These are phyloP conservation scores for Emydocephalus ijimae DNA, from an alignment of 2,113 vertebrate genomes.

Conservation along the genomic window DNA sequence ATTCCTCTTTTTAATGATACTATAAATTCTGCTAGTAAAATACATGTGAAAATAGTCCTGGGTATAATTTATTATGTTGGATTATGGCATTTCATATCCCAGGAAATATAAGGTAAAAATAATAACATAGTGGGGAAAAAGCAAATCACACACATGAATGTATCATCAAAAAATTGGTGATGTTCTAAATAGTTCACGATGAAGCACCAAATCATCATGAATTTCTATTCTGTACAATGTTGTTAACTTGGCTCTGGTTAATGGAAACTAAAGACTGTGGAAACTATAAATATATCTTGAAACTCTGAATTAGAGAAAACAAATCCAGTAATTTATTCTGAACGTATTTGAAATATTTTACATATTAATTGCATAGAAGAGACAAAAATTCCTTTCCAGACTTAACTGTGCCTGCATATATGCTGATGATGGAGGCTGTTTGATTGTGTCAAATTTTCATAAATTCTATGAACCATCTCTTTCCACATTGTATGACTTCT, in stretches of 20 bases:
- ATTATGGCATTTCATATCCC: not conserved
- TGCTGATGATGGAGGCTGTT: not conserved
- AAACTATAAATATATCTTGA: not conserved
- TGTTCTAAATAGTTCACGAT: not conserved
- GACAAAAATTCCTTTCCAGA: not conserved
- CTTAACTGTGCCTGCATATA: not conserved
- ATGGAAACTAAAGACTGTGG: not conserved
- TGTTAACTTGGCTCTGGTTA: not conserved
- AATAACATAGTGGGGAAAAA: not conserved
- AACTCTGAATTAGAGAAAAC: not conserved
- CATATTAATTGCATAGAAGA: not conserved
- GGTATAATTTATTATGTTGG: not conserved
- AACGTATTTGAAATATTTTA: not conserved
- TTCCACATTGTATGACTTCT: not conserved
- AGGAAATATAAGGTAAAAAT: not conserved
- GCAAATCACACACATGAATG: not conserved
- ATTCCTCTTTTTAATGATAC: not conserved
- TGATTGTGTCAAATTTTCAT: not conserved
- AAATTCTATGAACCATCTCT: not conserved
- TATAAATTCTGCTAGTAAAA: not conserved
- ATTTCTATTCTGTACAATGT: not conserved
- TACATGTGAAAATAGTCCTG: not conserved
- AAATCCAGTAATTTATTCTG: not conserved
- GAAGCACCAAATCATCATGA: not conserved
- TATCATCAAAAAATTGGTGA: not conserved